Base-by-base conservation (phyloP, 2,888 invertebrate species). In the Dione juno region DNA sequence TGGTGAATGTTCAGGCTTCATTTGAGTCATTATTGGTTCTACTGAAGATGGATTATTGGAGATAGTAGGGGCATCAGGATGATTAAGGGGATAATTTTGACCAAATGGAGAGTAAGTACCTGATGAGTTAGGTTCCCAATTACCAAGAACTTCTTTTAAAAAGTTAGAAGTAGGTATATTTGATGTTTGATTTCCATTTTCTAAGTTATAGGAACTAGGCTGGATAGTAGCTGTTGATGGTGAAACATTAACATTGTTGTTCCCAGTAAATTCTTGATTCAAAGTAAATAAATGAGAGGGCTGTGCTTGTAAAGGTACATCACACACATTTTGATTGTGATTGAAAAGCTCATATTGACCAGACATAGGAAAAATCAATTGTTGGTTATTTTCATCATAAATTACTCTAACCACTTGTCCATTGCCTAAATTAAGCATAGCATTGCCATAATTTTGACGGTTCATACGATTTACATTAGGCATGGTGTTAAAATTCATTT, bases 91-190 rank as follows among this genome's bases (percentile, higher is more conserved):
- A 76, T 94, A 94, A 72, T 94, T 92, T 79, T 94, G 95, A 1
- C 96, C 96, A 86, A 96, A 96, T 0, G 96, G 96, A 67, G 95
- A 95, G 80, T 96, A 96, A 10, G 96, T 96, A 16, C 96, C 96
- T 67, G 94, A 95, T 43, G 95, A 95, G 82, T 95, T 96, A 7
- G 96, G 95, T 45, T 94, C 94, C 94, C 96, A 95, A 82, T 96
- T 96, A 11, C 96, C 95, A 66, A 96, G 94, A 54, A 96, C 90
- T 86, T 96, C 96, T 79, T 96, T 96, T 70, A 96, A 94, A 74
- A 96, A 91, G 77, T 95, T 92, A 19, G 93, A 94, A 58, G 90
- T 89, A 63, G 87, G 88, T 40, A 80, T 80, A 75, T 82, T 85
- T 21, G 84, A 73, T 61, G 85, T 84, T 52, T 79, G 81, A 71